Conservation (phyloP, 2,888 invertebrate species). For the Mesochorus sp. region DNA sequence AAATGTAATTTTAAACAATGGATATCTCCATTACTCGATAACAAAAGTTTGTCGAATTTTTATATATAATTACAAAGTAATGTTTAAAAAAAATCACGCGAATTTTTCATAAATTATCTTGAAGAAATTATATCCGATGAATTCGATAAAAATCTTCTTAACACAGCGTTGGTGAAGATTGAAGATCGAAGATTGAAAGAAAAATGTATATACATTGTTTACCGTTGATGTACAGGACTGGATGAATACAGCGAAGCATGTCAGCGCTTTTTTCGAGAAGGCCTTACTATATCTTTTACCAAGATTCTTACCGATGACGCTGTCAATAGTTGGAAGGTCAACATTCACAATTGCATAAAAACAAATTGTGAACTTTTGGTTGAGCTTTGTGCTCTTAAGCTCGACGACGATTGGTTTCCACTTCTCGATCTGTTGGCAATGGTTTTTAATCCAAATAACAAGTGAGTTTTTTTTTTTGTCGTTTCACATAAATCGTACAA, state of each 20-base stretch:
- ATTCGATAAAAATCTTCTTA: too few species aligned
- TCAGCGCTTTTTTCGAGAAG: constrained; percentile 97
- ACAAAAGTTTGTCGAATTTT: too few species aligned
- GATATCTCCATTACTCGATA: too few species aligned
- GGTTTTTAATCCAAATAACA: constrained; percentile 97
- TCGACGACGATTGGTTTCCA: constrained; percentile 95
- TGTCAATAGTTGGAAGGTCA: constrained; percentile 98
- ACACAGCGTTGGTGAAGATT: too few species aligned
- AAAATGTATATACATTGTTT: neutral
- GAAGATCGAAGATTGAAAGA: neutral
- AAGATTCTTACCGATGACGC: constrained; percentile 99
- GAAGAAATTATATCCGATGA: too few species aligned
- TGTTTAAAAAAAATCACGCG: too few species aligned
- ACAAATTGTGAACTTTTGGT: constrained; percentile 96
- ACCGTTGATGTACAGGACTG: constrained; percentile 84
- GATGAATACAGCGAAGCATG: constrained; percentile 95
- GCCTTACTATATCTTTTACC: constrained; percentile 96
- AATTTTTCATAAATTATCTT: too few species aligned
- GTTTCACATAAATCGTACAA: neutral
- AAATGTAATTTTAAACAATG: too few species aligned
- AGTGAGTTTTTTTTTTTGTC: constrained; percentile 84
- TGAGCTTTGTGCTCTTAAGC: constrained; percentile 95
- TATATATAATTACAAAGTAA: too few species aligned
- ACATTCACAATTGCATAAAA: constrained; percentile 97
- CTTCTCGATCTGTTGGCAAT: constrained; percentile 95